Evolutionary conservation across 2,797 vertebrate species (phyloP).

Genomic region (Emydoidea blandingii): DNA sequence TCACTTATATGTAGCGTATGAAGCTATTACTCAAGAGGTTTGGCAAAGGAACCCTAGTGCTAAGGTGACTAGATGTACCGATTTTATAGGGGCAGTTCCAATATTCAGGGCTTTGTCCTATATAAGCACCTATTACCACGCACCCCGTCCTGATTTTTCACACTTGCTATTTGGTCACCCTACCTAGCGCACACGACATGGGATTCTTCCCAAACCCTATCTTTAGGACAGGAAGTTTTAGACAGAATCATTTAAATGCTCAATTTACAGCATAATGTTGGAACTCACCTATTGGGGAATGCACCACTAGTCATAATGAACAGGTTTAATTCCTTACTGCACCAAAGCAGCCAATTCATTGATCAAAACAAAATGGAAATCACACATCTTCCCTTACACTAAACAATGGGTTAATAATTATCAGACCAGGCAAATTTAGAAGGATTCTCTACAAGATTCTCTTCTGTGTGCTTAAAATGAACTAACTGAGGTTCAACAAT

Average conservation of each 20-base stretch:
- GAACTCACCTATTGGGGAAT: accelerated
- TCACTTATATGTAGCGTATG: neutral
- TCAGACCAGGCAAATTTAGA: neutral
- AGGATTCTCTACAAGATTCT: neutral
- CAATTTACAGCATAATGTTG: neutral
- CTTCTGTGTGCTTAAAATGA: constrained; percentile 43
- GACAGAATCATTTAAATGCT: neutral
- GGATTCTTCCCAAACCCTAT: neutral
- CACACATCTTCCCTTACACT: neutral
- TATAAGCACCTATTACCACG: no score
- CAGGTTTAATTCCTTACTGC: neutral
- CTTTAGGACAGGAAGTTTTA: neutral
- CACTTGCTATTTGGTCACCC: no score
- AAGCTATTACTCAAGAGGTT: neutral
- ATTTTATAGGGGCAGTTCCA: no score
- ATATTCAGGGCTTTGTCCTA: no score
- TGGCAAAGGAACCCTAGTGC: neutral
- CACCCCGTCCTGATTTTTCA: no score
- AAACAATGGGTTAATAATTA: neutral
- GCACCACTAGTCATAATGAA: accelerated
- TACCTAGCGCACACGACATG: accelerated
- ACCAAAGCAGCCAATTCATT: neutral
- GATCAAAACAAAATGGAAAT: neutral
- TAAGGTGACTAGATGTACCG: no score
- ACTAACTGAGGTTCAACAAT: constrained; percentile 19